Conservation (phyloP, 2,888 invertebrate genomes). For the Pristionchus exspectatus region DNA sequence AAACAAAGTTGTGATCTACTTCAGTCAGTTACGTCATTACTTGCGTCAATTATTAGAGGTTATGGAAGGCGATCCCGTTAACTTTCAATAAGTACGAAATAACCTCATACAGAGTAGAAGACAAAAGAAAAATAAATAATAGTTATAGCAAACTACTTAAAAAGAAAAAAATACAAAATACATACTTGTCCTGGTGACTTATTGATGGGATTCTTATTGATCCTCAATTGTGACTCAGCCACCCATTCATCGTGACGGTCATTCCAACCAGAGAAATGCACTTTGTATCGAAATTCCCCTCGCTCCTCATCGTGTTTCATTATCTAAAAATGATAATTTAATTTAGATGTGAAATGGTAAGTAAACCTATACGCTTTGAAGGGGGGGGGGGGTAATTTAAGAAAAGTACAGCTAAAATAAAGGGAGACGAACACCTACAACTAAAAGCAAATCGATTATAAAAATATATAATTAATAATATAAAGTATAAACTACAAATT, state of each 20-base stretch:
- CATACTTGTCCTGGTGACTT: neutral
- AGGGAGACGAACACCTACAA: neutral
- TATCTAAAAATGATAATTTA: neutral
- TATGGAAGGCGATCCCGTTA: neutral
- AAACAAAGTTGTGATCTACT: neutral
- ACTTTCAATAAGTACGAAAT: neutral
- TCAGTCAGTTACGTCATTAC: no score
- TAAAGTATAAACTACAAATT: neutral
- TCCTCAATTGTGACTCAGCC: constrained; percentile 44
- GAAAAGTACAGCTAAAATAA: neutral
- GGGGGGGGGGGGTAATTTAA: neutral
- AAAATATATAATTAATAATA: neutral
- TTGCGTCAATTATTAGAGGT: neutral
- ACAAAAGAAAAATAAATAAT: neutral
- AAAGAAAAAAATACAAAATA: neutral
- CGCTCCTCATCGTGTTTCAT: constrained; percentile 25
- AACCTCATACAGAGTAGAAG: no score
- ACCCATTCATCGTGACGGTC: constrained; percentile 48
- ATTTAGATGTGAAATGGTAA: neutral
- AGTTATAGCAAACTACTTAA: neutral
- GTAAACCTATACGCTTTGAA: neutral
- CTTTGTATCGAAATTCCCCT: constrained; percentile 44
- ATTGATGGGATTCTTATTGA: neutral
- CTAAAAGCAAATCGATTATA: neutral
- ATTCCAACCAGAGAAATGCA: constrained; percentile 47